These are phyloP conservation scores for Parauchenoglanis punctatus DNA, from an alignment of 2,797 vertebrate species.

Conservation along the genomic window DNA sequence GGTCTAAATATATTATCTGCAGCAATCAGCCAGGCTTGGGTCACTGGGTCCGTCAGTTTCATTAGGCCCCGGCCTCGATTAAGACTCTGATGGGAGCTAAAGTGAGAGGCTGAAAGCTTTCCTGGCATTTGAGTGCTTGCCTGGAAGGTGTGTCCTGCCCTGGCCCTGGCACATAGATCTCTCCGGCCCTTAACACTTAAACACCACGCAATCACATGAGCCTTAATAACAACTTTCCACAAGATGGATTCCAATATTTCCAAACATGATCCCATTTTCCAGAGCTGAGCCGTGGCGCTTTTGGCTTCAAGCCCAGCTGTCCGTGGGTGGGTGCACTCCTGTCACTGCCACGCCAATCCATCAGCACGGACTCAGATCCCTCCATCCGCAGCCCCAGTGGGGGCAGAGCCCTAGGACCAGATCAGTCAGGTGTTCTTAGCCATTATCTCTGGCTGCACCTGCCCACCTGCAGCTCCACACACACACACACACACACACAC, in stretches of 20 bases:
- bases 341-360: slow-evolving; percentile 41
- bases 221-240: slow-evolving; percentile 52
- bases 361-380: slow-evolving; percentile 52
- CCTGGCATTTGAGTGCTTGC: slow-evolving; percentile 38
- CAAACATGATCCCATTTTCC: slow-evolving; percentile 56
- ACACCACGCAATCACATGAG: slow-evolving; percentile 14
- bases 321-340: background rate
- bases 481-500: slow-evolving; percentile 2
- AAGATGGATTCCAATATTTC: slow-evolving; percentile 54
- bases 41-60: slow-evolving; percentile 48
- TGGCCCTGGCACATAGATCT: slow-evolving; percentile 30
- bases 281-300: slow-evolving; percentile 38
- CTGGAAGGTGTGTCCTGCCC: slow-evolving; percentile 47
- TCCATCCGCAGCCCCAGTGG: slow-evolving; percentile 45
- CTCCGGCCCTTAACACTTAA: slow-evolving; percentile 32
- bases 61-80: slow-evolving; percentile 52
- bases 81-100: slow-evolving; percentile 46
- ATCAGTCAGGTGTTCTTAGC: slow-evolving; percentile 68
- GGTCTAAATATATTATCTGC: slow-evolving; percentile 50
- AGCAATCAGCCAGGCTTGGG: slow-evolving; percentile 44
- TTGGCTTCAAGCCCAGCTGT: slow-evolving; percentile 46
- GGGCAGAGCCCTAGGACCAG: slow-evolving; percentile 66
- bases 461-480: slow-evolving; percentile 57
- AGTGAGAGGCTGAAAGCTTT: slow-evolving; percentile 48
- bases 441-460: slow-evolving; percentile 69